Evolutionary conservation across 2,113 vertebrate genomes (phyloP), one percentile per base, ranked within the genome.

Genomic region (Elaphurus davidianus): DNA sequence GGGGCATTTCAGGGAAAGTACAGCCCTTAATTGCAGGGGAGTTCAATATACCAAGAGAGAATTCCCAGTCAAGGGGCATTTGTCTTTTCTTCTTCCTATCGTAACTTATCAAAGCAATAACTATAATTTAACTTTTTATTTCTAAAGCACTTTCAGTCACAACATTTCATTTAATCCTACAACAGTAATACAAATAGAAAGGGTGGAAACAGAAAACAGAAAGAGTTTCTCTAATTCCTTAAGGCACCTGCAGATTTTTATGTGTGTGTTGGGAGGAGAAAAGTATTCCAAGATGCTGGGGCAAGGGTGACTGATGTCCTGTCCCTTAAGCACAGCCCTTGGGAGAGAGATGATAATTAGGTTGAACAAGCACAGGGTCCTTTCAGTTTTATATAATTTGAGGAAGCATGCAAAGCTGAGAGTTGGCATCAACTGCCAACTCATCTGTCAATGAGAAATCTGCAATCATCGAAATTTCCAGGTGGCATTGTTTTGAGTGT

Each of bases 141-240:
- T 96, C 89, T 85, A 93, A 74, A 96, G 79, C 28, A 82, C 27
- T 96, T 86, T 76, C 52, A 87, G 89, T 16, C 30, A 85, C n/a
- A 92, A 45, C 67, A 88, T 76, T 54, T 95, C 81, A 87, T 27
- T 90, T 88, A 59, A 86, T 57, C 47, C 85, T 94, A 84, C 28
- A 89, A 88, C 23, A 81, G 62, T 81, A 96, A 96, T 78, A 83
- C 13, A 93, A 83, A 94, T 36, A 96, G 74, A 95, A 96, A 95
- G 76, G n/a, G 13, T 90, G 30, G 74, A 88, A 85, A 86, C 5
- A 88, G 54, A 94, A 96, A 79, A 85, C 16, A 67, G 55, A 10
- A 62, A 45, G 30, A 43, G 25, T 54, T 76, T 93, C 87, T 91
- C 67, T 89, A 87, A 96, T 50, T 95, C 30, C 12, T 55, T 74